Base-by-base conservation (phyloP, 2,888 invertebrate genomes). In the Drosophila hawaiiensis region DNA sequence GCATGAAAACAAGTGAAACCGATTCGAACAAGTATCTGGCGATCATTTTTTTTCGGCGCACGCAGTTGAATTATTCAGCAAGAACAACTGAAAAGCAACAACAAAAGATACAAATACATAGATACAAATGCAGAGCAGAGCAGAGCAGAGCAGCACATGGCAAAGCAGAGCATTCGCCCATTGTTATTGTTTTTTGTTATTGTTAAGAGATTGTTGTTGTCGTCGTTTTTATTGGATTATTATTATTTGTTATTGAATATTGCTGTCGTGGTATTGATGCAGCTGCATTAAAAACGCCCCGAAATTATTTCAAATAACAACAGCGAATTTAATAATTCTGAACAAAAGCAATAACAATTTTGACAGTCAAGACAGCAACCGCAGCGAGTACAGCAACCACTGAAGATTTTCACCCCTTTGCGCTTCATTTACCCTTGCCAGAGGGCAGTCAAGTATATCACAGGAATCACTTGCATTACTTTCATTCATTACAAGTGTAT, bases 21-120 rank as follows among this genome's bases (percentile, higher is more conserved):
- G 79, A 84, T 89, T 89, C 52, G 60, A 86, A 80, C 88, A 63
- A 84, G 90, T 89, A 84, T 78, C 53, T 49, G 60, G 50, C 71
- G 62, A 53, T 71, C 49, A 73, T 28, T 4, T 35, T 54, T 55
- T 83, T 72, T 63, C 49, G 76, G 76, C 64, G 68, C 56, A 68
- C 59, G 59, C 68, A 70, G 50, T 39, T 63, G 16, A 63, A 68
- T 77, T 73, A 49, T 68, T 66, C 69, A 68, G 64, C 68, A 65
- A 61, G n/a, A 67, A 53, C 52, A 68, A 65, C 52, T 53, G 22
- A 35, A 35, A 59, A 64, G 37, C 43, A 50, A 54, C 41, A 67
- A 49, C 60, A 65, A 68, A 69, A 81, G 60, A 77, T 69, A 73
- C 67, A 72, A 37, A 33, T 43, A 69, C 47, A 61, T 56, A 70